Percentiles rank a stretch among this genome's conserved stretches.
These are phyloP conservation scores for Enteromius treurensis DNA, from an alignment of 2,797 vertebrate genomes.

Conservation along the genomic window DNA sequence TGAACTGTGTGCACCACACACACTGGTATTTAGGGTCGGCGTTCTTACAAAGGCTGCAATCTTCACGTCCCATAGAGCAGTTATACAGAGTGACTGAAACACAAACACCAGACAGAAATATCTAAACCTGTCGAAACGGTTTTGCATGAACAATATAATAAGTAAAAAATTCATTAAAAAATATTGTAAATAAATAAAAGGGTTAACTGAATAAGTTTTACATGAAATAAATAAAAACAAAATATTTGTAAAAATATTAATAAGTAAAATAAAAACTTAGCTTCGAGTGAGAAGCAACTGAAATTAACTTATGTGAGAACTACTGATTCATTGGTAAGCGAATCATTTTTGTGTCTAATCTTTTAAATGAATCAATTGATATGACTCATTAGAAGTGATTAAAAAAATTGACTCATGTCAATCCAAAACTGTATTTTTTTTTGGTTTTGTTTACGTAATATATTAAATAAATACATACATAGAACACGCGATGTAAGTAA, in stretches of 20 bases:
- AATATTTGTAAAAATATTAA: too few relatives aligned
- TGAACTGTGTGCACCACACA: constrained; percentile 86
- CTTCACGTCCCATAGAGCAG: constrained; percentile 89
- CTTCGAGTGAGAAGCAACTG: neutral
- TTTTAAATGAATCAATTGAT: neutral
- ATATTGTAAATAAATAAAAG: neutral
- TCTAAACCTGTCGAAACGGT: neutral
- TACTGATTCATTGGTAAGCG: neutral
- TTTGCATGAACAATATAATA: neutral
- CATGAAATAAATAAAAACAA: too few relatives aligned
- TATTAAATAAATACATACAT: too few relatives aligned
- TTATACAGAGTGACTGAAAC: constrained; percentile 91
- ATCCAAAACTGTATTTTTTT: too few relatives aligned
- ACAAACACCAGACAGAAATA: neutral
- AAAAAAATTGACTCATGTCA: too few relatives aligned
- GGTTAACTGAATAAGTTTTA: too few relatives aligned
- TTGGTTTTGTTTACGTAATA: too few relatives aligned
- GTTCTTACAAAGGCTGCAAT: constrained; percentile 94
- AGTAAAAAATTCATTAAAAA: neutral
- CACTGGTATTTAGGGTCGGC: constrained; percentile 81
- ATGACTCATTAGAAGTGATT: neutral
- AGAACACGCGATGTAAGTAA: too few relatives aligned
- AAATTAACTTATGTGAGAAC: neutral
- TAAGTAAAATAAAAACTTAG: neutral
- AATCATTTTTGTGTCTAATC: neutral